These are phyloP conservation scores for Taxidea taxus DNA, from an alignment of 2,113 vertebrate genomes.

Conservation along the genomic window DNA sequence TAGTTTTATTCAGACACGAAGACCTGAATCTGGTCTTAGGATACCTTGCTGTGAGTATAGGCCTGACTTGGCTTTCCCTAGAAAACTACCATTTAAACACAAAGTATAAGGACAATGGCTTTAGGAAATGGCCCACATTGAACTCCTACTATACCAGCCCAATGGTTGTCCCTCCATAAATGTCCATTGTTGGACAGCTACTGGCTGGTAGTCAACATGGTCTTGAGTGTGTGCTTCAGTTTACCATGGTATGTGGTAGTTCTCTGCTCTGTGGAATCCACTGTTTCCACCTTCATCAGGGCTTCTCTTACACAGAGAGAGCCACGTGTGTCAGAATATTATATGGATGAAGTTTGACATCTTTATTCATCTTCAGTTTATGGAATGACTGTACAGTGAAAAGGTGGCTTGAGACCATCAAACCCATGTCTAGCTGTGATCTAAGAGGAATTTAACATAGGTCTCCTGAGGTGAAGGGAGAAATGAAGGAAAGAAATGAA, in stretches of 20 bases:
- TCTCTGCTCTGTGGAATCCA: neutral
- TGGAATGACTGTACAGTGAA: constrained; percentile 64
- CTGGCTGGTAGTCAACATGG: neutral
- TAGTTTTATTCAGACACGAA: neutral
- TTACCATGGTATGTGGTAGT: neutral
- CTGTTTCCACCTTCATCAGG: neutral
- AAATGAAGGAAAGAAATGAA: constrained; percentile 73
- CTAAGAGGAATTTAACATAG: constrained; percentile 61
- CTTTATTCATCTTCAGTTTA: constrained; percentile 77
- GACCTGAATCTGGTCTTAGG: neutral
- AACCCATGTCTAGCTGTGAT: constrained; percentile 67
- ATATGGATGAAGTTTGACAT: constrained; percentile 65
- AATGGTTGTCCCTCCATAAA: neutral
- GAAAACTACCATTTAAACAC: neutral
- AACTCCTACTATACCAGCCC: neutral
- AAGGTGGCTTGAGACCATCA: constrained; percentile 71
- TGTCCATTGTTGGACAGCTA: neutral
- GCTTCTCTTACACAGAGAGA: constrained; percentile 21
- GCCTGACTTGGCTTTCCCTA: neutral
- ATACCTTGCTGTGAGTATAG: neutral
- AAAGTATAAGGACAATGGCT: neutral
- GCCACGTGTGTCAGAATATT: constrained; percentile 59
- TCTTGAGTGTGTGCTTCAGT: neutral
- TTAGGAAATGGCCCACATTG: neutral
- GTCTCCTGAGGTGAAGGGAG: constrained; percentile 68